phyloP scores from a whole-genome alignment of 2,113 vertebrate genomes.

The Pteropus alecto region DNA sequence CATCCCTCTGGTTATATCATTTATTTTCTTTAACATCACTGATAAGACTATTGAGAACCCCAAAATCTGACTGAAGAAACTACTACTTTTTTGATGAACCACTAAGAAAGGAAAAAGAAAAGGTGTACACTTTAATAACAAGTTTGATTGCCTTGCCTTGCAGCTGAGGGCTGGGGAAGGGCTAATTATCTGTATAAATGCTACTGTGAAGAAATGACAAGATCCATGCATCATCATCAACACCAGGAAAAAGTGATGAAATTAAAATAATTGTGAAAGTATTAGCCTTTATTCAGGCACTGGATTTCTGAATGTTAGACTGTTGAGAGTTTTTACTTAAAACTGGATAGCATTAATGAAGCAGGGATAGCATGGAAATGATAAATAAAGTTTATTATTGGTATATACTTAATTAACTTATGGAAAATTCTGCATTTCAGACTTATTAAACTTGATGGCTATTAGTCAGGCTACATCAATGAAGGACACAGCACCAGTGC shows the following conservation, averaged over 20 bases:
- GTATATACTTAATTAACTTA: background rate
- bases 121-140: background rate
- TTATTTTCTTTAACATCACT: slow-evolving; percentile 60
- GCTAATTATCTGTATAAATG: background rate
- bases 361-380: background rate
- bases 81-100: slow-evolving; percentile 42
- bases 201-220: background rate
- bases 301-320: background rate
- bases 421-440: background rate
- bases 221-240: no score
- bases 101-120: background rate
- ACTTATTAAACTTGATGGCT: background rate
- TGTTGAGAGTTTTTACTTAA: background rate
- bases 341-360: background rate
- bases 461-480: accelerated
- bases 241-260: background rate
- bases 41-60: background rate
- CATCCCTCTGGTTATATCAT: slow-evolving; percentile 39
- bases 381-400: background rate
- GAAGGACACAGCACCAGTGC: background rate
- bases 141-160: background rate
- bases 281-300: background rate
- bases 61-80: slow-evolving; percentile 50
- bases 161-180: background rate
- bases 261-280: background rate